A percentile compares a stretch with the other conserved stretches of the same genome.
Conservation (phyloP, 2,888 invertebrate species). For the Pinctada fucata region DNA sequence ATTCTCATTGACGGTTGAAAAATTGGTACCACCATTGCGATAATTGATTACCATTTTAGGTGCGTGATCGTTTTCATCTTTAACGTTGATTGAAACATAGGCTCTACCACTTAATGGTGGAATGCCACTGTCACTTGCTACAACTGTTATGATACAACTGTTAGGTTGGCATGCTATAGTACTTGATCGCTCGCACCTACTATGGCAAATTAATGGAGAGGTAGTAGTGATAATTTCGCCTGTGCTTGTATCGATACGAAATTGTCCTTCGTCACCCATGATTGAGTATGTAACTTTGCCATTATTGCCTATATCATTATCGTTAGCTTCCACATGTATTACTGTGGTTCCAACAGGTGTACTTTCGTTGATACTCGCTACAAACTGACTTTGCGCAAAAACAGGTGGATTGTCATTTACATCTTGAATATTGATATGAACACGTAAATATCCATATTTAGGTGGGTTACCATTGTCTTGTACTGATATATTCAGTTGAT, state of each 20-base stretch:
- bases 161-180: constrained; percentile 81
- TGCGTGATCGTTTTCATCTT: constrained; percentile 74
- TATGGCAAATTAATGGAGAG: constrained; percentile 55
- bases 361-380: constrained; percentile 93
- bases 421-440: constrained; percentile 85
- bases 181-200: constrained; percentile 45
- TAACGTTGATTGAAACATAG: constrained; percentile 69
- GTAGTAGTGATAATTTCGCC: constrained; percentile 90
- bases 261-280: constrained; percentile 84
- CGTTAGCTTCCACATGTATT: constrained; percentile 93
- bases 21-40: constrained; percentile 79
- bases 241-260: constrained; percentile 93
- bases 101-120: constrained; percentile 88
- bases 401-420: constrained; percentile 96
- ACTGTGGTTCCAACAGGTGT: constrained; percentile 93
- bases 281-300: constrained; percentile 94
- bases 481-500: constrained; percentile 90
- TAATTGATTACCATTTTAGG: constrained; percentile 79
- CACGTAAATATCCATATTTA: constrained; percentile 57
- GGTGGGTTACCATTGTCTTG: constrained; percentile 82
- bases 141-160: constrained; percentile 95
- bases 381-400: constrained; percentile 94
- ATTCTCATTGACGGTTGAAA: constrained; percentile 95
- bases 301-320: constrained; percentile 91
- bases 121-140: constrained; percentile 93